Base-by-base conservation (phyloP, 2,888 invertebrate genomes). In the Augochlorella aurata region DNA sequence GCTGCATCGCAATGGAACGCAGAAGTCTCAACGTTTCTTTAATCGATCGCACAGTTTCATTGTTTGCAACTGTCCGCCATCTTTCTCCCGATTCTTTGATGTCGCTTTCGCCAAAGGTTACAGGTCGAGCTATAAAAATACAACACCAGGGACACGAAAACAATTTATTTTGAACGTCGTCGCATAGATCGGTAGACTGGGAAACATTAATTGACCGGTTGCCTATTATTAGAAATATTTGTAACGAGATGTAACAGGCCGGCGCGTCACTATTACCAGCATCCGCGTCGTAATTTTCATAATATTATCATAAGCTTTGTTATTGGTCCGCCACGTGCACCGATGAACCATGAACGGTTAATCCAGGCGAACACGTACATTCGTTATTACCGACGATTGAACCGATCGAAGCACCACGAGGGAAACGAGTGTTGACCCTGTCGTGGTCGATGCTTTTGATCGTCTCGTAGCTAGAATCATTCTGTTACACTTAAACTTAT, bases 251-350 rank as follows among this genome's bases (percentile, higher is more conserved):
- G 24, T 14, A 16, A 58, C 58, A 2, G 16, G 58, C 58, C 24
- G 58, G 24, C 8, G 58, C 24, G 21, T 4, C 16, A 16, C 8
- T 14, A 58, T 29, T 58, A 29, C 16, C 58, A 21, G 58, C 16
- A 16, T 29, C 8, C 16, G 8, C 8, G 58, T 9, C 8, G 24
- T 58, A 16, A 58, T 58, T 24, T 58, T 58, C 58, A 58, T 58
- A 58, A 58, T 29, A 24, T 58, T 58, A 58, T 58, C 58, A 16
- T 58, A 58, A 58, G 21, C 58, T 58, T 58, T 58, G 24, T 58
- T 58, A 58, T 58, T 58, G 24, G 24, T 58, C 5, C 21, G 16
- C 58, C 58, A 58, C 24, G 58, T 58, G 58, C 58, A 29, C 58
- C 58, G 2, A 58, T 16, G 58, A 58, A 16, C 58, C 58, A 0